A percentile compares a stretch with the other conserved stretches of the same genome.
Evolutionary conservation across 2,888 invertebrate genomes (phyloP).

Genomic region (Candidula unifasciata): DNA sequence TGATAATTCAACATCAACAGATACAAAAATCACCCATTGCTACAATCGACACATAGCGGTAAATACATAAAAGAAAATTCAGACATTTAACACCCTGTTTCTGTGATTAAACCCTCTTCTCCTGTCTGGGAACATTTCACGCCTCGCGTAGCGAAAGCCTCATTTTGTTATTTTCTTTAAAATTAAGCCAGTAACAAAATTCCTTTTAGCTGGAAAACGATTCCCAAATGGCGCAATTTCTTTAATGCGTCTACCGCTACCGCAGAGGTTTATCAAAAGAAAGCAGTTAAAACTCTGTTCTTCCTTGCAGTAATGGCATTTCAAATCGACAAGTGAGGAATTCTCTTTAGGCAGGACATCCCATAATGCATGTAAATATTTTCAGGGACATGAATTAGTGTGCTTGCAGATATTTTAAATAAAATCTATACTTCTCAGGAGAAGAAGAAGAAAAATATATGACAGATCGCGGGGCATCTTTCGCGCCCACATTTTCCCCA

Average conservation of each 20-base stretch:
- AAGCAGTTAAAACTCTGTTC: not conserved
- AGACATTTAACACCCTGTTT: too few species aligned
- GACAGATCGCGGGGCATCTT: not conserved
- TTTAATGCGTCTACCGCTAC: not conserved
- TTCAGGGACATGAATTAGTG: not conserved
- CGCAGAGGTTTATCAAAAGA: not conserved
- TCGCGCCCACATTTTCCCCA: not conserved
- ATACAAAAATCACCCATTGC: too few species aligned
- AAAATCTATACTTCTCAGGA: not conserved
- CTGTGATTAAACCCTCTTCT: too few species aligned
- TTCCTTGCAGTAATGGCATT: not conserved
- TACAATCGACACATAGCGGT: too few species aligned
- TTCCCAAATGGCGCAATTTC: conserved; percentile 3
- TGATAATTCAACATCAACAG: too few species aligned
- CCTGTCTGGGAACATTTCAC: too few species aligned
- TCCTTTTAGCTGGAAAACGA: not conserved
- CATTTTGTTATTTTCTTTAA: not conserved
- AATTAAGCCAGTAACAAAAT: not conserved
- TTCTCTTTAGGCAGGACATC: not conserved
- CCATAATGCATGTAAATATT: not conserved
- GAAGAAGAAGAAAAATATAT: too few species aligned
- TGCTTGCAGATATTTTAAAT: not conserved
- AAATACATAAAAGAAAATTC: too few species aligned
- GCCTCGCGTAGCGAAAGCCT: not conserved
- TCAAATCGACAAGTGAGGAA: not conserved